These are phyloP conservation scores for Notolabrus celidotus DNA, from an alignment of 2,797 vertebrate species.

Conservation along the genomic window DNA sequence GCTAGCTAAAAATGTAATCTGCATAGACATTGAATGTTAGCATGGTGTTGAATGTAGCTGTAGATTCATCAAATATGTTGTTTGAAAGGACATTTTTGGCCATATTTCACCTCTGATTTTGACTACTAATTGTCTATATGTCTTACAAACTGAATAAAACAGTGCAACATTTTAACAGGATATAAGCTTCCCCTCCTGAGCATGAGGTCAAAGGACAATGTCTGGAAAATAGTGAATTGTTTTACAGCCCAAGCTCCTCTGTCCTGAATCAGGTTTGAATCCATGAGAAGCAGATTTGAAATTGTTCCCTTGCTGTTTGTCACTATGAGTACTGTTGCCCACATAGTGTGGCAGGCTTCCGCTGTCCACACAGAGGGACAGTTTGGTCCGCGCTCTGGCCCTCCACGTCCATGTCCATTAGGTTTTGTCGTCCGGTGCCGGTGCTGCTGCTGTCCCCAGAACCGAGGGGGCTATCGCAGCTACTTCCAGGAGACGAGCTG, in stretches of 20 bases:
- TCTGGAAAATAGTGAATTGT: not conserved
- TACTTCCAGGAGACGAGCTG: conserved; percentile 89
- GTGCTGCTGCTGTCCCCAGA: conserved; percentile 79
- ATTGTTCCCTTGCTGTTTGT: conserved; percentile 16
- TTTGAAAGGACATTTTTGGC: not conserved
- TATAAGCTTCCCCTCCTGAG: not conserved
- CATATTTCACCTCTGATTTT: not conserved
- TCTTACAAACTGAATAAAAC: not conserved
- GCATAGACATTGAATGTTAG: not conserved
- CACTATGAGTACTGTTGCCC: conserved; percentile 80
- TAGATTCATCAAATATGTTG: not conserved
- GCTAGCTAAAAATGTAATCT: too few relatives aligned
- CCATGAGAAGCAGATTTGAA: conserved; percentile 1
- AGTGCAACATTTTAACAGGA: not conserved
- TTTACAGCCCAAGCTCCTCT: conserved; percentile 6
- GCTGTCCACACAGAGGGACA: conserved; percentile 87
- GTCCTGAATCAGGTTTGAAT: conserved; percentile 18
- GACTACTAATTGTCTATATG: not conserved
- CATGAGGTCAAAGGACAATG: not conserved
- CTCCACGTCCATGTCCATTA: conserved; percentile 94
- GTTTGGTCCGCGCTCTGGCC: conserved; percentile 91
- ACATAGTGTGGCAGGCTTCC: conserved; percentile 70
- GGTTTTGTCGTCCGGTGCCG: conserved; percentile 76
- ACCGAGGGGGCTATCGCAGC: conserved; percentile 86
- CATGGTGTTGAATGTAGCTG: not conserved